Percentiles rank a stretch among this genome's conserved stretches.
Evolutionary conservation across 35 echinoderm and acorn worm genomes (phyloP).

Genomic region (Apostichopus japonicus): DNA sequence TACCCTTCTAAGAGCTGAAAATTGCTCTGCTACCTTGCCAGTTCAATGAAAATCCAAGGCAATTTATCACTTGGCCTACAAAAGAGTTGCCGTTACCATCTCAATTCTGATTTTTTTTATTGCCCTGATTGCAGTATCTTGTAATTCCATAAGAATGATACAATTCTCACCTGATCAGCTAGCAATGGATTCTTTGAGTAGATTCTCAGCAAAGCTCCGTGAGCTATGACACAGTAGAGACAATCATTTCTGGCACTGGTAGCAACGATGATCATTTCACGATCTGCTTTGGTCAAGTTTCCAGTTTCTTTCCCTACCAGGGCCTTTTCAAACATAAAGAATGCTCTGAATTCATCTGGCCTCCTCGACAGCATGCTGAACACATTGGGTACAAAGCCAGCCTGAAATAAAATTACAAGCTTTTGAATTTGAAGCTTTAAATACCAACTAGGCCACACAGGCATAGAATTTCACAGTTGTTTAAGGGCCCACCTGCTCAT

Average conservation of each 20-base stretch:
- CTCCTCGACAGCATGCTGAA: slow-evolving; percentile 83
- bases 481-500: too few species aligned
- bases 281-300: slow-evolving; percentile 92
- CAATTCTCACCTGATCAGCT: slow-evolving; percentile 82
- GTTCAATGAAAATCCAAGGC: too few species aligned
- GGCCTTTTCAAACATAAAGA: slow-evolving; percentile 87
- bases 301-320: slow-evolving; percentile 91
- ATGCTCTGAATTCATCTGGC: slow-evolving; percentile 94
- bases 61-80: too few species aligned
- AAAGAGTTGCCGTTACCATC: too few species aligned
- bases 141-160: neutral
- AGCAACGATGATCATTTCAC: slow-evolving; percentile 91
- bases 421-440: neutral
- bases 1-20: too few species aligned
- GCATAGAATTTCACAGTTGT: neutral
- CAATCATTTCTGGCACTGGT: slow-evolving; percentile 93
- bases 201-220: slow-evolving; percentile 86
- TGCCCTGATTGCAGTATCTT: too few species aligned
- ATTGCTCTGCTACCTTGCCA: too few species aligned
- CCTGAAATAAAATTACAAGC: slow-evolving; percentile 50
- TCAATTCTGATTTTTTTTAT: too few species aligned
- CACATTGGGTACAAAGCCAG: slow-evolving; percentile 96
- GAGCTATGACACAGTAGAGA: slow-evolving; percentile 90
- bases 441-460: too few species aligned
- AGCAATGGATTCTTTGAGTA: slow-evolving; percentile 85